Conservation (phyloP, 1,140 invertebrate species). For the Leptinotarsa defecta region DNA sequence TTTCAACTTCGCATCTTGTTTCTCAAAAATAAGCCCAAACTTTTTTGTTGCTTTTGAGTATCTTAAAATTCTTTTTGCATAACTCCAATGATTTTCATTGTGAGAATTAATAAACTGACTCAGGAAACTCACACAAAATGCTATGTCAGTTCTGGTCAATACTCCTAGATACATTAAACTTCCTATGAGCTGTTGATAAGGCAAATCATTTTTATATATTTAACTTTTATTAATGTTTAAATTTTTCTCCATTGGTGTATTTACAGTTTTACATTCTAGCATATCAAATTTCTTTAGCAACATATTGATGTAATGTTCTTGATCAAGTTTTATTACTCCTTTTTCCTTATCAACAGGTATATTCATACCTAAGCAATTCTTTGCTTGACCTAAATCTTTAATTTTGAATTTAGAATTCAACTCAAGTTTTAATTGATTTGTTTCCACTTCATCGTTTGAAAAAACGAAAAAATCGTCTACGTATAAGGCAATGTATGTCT, state of each 20-base stretch:
- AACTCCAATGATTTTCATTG: conserved; percentile 48
- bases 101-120: conserved; percentile 50
- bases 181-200: conserved; percentile 56
- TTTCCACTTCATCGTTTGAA: no score
- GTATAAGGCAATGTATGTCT: conserved; percentile 17
- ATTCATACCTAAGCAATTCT: conserved; percentile 20
- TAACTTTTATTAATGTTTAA: no score
- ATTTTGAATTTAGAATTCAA: no score
- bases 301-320: no score
- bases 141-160: conserved; percentile 57
- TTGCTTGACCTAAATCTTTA: conserved; percentile 34
- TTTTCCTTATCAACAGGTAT: conserved; percentile 3
- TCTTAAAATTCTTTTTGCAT: conserved; percentile 53
- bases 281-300: no score
- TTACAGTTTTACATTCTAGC: no score
- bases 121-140: conserved; percentile 54
- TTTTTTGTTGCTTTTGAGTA: conserved; percentile 51
- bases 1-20: conserved; percentile 36
- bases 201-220: not conserved
- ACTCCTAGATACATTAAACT: conserved; percentile 55
- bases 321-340: no score
- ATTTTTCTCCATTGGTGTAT: no score
- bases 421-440: no score
- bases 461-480: conserved; percentile 31
- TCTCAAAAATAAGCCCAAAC: conserved; percentile 10